Evolutionary conservation across 2,113 vertebrate species (phyloP), one percentile per base, ranked within the genome.

Genomic region (Saccopteryx bilineata): DNA sequence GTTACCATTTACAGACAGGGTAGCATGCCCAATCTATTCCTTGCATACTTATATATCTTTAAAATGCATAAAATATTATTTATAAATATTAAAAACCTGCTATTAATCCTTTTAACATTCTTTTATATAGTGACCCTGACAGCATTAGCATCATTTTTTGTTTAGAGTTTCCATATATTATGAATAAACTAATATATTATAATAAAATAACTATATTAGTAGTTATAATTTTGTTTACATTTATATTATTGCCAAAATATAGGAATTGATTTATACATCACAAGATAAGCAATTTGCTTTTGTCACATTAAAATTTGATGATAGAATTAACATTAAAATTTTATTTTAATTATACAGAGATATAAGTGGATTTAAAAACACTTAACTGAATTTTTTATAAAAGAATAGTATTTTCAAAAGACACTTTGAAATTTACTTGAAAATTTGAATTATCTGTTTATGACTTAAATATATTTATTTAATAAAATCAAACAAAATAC

Each of bases 201-300:
- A 85, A 28, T 66, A 56, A 48, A 88, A 18, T 60, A 78, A 69
- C 31, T 93, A 21, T 79, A 66, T 28, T 28, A 79, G 24, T 31
- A 19, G 15, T 93, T 21, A 72, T 72, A 50, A 85, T 74, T 91
- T 71, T 95, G 8, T 81, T 94, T 92, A 66, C 12, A 79, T 61
- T 65, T 65, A 71, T 82, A 50, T n/a, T 87, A 66, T 90, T 60
- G 46, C 2, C 9, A 74, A 94, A 83, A 74, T 8, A 26, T 31
- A 4, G 5, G 1, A 39, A 66, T 18, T 92, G 5, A 1, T 65
- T 11, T 65, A 50, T 14, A 23, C 39, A 68, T 26, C 3, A 5
- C 12, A 58, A 26, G 4, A 13, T 69, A 89, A 91, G 5, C 7
- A 24, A 76, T 65, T 61, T 89, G 21, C 14, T 79, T 79, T 93